phyloP scores from a whole-genome alignment of 1,140 invertebrate genomes.

The Druon quercuslanigerum region DNA sequence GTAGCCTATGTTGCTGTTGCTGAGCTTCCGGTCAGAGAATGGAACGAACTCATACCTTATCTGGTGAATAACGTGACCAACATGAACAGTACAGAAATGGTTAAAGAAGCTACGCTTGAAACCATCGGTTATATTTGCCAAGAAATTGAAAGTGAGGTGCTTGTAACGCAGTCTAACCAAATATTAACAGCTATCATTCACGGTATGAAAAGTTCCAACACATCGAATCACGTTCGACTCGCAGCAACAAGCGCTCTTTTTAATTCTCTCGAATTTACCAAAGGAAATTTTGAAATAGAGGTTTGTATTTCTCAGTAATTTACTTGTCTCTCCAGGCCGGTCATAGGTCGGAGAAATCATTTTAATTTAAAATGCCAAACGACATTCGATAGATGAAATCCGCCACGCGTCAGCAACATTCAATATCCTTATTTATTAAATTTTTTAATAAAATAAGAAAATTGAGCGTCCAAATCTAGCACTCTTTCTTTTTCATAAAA shows the following conservation, averaged over 20 bases:
- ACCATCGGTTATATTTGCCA: slow-evolving; percentile 93
- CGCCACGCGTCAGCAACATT: too few relatives aligned
- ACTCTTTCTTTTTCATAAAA: slow-evolving; percentile 27
- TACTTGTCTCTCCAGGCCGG: too few relatives aligned
- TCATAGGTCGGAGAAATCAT: too few relatives aligned
- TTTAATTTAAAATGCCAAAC: too few relatives aligned
- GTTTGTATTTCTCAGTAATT: slow-evolving; percentile 66
- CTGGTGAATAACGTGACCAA: slow-evolving; percentile 95
- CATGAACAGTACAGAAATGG: slow-evolving; percentile 89
- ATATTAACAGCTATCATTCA: slow-evolving; percentile 99
- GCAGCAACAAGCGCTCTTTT: slow-evolving; percentile 97
- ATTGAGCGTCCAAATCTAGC: too few relatives aligned
- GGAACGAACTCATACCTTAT: slow-evolving; percentile 89
- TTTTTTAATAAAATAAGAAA: background rate
- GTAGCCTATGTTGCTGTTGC: slow-evolving; percentile 98
- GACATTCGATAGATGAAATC: too few relatives aligned
- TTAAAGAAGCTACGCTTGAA: slow-evolving; percentile 97
- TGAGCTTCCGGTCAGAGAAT: slow-evolving; percentile 91
- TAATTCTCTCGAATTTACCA: slow-evolving; percentile 99
- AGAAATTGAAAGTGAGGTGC: slow-evolving; percentile 91
- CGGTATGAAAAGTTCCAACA: slow-evolving; percentile 92
- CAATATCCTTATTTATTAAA: slow-evolving; percentile 1
- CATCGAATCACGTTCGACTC: slow-evolving; percentile 89
- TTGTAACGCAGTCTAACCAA: slow-evolving; percentile 94
- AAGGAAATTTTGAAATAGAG: slow-evolving; percentile 98